These are phyloP conservation scores for Riparia riparia DNA, from an alignment of 2,113 vertebrate species.

Conservation along the genomic window DNA sequence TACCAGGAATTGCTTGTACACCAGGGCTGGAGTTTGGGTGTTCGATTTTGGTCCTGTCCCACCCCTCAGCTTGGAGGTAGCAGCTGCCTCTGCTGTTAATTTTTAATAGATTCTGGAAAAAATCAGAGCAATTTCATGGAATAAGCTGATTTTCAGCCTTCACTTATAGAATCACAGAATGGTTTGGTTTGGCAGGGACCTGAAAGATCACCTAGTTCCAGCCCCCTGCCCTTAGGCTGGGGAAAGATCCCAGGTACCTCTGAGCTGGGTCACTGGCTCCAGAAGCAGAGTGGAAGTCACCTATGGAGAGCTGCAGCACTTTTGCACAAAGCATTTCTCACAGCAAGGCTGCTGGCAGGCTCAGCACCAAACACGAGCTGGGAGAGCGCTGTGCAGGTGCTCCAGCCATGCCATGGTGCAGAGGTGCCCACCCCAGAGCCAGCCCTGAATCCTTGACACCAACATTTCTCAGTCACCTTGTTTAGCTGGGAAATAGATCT, in stretches of 20 bases:
- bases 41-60: not conserved
- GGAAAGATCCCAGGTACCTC: not conserved
- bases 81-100: slow-evolving; percentile 13
- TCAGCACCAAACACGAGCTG: not conserved
- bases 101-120: slow-evolving; percentile 40
- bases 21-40: not conserved
- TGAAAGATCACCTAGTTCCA: not conserved
- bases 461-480: not conserved
- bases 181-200: not conserved
- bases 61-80: not conserved
- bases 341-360: not conserved
- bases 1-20: not conserved
- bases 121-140: not conserved
- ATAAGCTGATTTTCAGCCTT: not conserved
- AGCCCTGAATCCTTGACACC: not conserved
- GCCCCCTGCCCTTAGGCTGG: not conserved
- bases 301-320: not conserved
- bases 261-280: not conserved
- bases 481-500: not conserved
- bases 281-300: not conserved
- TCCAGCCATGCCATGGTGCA: not conserved
- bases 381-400: fast-evolving
- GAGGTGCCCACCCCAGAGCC: not conserved
- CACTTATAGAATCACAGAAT: not conserved
- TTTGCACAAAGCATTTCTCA: not conserved